Conservation (phyloP, 2,888 invertebrate genomes). For the Arge pagana region DNA sequence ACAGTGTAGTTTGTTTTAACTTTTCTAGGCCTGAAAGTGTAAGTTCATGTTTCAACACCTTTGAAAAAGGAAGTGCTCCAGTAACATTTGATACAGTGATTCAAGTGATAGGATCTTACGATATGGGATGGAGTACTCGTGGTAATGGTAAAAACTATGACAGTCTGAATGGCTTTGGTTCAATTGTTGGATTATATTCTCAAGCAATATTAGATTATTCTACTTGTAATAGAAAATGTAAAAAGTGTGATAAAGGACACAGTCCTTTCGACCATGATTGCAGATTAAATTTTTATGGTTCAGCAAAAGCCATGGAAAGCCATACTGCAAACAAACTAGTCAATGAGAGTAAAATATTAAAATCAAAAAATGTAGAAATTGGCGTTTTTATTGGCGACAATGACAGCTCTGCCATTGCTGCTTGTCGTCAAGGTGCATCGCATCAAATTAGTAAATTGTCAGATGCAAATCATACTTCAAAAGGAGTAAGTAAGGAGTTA, state of each 20-base stretch:
- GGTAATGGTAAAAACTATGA: conserved; percentile 27
- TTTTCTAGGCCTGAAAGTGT: too few species aligned
- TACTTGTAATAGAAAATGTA: conserved; percentile 28
- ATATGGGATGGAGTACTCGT: conserved; percentile 31
- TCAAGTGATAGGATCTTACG: too few species aligned
- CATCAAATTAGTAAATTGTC: conserved; percentile 9
- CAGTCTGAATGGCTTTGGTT: conserved; percentile 30
- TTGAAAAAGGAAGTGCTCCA: too few species aligned
- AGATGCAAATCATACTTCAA: conserved; percentile 13
- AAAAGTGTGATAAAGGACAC: conserved; percentile 27
- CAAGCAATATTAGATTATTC: conserved; percentile 30
- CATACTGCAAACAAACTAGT: conserved; percentile 25
- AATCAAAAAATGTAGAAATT: conserved; percentile 21
- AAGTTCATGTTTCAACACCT: too few species aligned
- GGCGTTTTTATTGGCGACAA: conserved; percentile 27
- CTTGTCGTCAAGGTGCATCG: conserved; percentile 4
- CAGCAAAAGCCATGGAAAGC: conserved; percentile 37
- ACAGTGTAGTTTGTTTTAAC: too few species aligned
- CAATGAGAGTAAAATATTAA: conserved; percentile 24
- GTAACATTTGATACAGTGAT: too few species aligned
- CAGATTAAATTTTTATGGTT: conserved; percentile 30
- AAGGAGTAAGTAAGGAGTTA: conserved; percentile 7
- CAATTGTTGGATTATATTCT: conserved; percentile 29
- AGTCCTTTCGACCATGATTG: conserved; percentile 32
- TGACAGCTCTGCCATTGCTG: conserved; percentile 25